Conservation (phyloP, 2,888 invertebrate species). For the Lottia scabra region DNA sequence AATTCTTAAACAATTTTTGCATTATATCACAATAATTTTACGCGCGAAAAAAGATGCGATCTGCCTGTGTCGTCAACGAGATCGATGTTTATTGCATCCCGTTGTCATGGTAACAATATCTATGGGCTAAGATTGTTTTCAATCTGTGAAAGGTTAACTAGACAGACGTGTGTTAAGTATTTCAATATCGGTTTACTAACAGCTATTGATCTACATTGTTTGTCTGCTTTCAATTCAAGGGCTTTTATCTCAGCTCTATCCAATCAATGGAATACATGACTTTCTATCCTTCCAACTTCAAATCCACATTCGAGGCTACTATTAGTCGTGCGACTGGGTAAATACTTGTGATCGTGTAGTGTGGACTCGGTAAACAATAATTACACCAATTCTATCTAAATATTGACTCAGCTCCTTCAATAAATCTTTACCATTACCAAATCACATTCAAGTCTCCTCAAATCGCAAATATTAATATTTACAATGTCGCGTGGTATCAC, state of each 20-base stretch:
- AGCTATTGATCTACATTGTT: constrained; percentile 1
- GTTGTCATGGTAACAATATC: constrained; percentile 3
- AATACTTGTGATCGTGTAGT: background rate
- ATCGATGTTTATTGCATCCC: constrained; percentile 3
- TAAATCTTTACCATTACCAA: background rate
- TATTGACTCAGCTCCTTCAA: background rate
- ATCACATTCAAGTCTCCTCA: background rate
- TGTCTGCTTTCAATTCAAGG: constrained; percentile 6
- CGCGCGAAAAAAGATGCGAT: background rate
- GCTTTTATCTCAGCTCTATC: background rate
- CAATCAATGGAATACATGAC: constrained; percentile 4
- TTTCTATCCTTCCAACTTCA: background rate
- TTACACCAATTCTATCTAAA: constrained; percentile 4
- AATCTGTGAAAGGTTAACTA: constrained; percentile 6
- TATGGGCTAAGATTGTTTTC: constrained; percentile 1
- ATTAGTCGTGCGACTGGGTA: background rate
- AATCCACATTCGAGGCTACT: background rate
- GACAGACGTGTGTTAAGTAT: constrained; percentile 2
- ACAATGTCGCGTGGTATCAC: background rate
- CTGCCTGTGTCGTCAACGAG: background rate
- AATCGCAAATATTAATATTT: constrained; percentile 5
- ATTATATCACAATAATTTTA: background rate
- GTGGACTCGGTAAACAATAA: background rate
- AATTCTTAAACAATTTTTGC: too few relatives aligned
- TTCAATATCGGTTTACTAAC: constrained; percentile 6